Evolutionary conservation across 2,888 invertebrate genomes (phyloP).

Genomic region (Dione vanillae): DNA sequence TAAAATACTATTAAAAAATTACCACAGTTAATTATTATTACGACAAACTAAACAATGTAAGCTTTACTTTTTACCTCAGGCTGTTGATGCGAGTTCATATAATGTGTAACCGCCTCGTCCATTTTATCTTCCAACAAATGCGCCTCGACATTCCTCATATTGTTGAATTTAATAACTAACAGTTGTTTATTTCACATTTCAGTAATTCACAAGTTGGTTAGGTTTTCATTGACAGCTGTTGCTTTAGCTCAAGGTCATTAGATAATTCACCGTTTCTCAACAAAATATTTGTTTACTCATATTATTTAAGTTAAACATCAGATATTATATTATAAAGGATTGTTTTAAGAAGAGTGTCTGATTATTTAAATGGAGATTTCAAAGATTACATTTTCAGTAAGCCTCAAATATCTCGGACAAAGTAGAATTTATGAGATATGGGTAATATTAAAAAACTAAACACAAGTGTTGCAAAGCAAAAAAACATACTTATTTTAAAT

Average conservation of each 20-base stretch:
- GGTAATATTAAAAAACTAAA: slow-evolving; percentile 13
- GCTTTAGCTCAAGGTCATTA: slow-evolving; percentile 51
- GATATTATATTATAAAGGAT: background rate
- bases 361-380: background rate
- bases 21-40: slow-evolving; percentile 16
- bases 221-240: slow-evolving; percentile 57
- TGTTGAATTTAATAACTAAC: slow-evolving; percentile 44
- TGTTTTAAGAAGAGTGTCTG: background rate
- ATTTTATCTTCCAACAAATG: slow-evolving; percentile 70
- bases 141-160: slow-evolving; percentile 67
- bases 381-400: slow-evolving; percentile 31
- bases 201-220: slow-evolving; percentile 50
- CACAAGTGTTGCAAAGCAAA: slow-evolving; percentile 1
- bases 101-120: slow-evolving; percentile 78
- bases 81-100: slow-evolving; percentile 72
- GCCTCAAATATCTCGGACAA: slow-evolving; percentile 30
- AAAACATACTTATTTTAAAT: background rate
- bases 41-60: slow-evolving; percentile 32
- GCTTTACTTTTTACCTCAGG: slow-evolving; percentile 60
- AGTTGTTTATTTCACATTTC: slow-evolving; percentile 51
- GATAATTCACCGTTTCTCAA: slow-evolving; percentile 43
- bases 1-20: slow-evolving; percentile 20
- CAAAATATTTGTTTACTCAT: background rate
- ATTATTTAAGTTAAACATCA: background rate
- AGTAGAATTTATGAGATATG: slow-evolving; percentile 4